Evolutionary conservation across 2,888 invertebrate genomes (phyloP), one percentile per base, ranked within the genome.

Genomic region (Euplagia quadripunctaria): DNA sequence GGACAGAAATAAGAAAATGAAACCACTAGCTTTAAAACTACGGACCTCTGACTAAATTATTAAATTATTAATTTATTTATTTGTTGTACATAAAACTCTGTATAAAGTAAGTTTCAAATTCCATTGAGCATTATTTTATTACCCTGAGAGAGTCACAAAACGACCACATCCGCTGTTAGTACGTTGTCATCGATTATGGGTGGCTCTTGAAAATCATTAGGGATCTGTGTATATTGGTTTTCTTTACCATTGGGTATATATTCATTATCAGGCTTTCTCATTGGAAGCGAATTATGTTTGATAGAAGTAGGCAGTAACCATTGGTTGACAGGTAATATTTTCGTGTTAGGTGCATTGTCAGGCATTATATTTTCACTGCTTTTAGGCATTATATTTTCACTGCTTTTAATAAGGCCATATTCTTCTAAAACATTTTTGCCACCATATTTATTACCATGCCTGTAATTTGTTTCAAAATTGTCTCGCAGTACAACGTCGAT

Each of bases 31-130:
- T 88, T 87, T 89, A 91, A 87, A 86, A 88, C 87, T 87, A 94
- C 89, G 93, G 94, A 95, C 94, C 94, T 91, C 92, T 91, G 90
- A 92, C 85, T 94, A 93, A 94, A 91, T 94, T 91, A 94, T 88
- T 94, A 93, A 94, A 92, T 94, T 91, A 94, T 88, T 91, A 89
- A 94, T 91, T 93, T 93, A 94, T 94, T 94, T 92, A 92, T 92
- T 92, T 82, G 74, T 86, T 95, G 95, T 95, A 95, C 95, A 95
- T 95, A 95, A 94, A 93, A 84, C 75, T 76, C 82, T 88, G 82
- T 92, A 92, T 90, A 85, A 90, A 89, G 79, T 94, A 94, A 94
- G 94, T 90, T 89, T 94, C 89, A 93, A 91, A 89, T 90, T 87
- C 79, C 81, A 86, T 77, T 71, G 68, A 81, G 81, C 79, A 74